Conservation (phyloP, 2,797 vertebrate genomes). For the Pyrocephalus nanus region DNA sequence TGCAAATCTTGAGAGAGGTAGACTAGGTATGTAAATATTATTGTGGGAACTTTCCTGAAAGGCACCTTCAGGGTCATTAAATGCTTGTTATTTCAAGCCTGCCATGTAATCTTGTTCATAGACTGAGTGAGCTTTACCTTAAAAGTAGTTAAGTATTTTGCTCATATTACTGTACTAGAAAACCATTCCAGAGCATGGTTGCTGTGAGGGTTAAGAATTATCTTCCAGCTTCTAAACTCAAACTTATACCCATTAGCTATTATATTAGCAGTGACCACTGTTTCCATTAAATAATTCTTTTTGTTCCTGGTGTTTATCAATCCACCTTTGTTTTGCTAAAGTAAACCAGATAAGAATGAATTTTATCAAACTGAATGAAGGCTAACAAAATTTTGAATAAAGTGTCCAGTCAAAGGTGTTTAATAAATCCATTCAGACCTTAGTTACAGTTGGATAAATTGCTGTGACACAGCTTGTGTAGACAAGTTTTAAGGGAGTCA, state of each 20-base stretch:
- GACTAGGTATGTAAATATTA: background rate
- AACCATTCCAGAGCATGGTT: background rate
- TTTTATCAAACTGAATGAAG: background rate
- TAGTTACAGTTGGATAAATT: background rate
- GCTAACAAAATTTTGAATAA: background rate
- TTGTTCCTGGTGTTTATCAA: background rate
- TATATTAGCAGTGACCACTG: background rate
- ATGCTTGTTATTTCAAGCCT: background rate
- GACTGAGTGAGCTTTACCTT: background rate
- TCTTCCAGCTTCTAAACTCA: background rate
- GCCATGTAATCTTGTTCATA: background rate
- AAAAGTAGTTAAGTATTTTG: background rate
- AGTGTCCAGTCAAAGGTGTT: background rate
- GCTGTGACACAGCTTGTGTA: background rate
- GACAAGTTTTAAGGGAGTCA: background rate
- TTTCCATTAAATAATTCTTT: slow-evolving; percentile 7
- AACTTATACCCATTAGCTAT: background rate
- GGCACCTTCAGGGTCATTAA: background rate
- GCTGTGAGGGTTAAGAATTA: background rate
- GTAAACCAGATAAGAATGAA: slow-evolving; percentile 19
- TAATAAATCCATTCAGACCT: background rate
- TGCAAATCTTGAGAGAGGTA: background rate
- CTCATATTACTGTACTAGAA: background rate
- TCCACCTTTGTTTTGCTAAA: background rate
- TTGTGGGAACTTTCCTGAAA: background rate